Conservation (phyloP, 2,797 vertebrate genomes). For the Acanthurus lineatus region DNA sequence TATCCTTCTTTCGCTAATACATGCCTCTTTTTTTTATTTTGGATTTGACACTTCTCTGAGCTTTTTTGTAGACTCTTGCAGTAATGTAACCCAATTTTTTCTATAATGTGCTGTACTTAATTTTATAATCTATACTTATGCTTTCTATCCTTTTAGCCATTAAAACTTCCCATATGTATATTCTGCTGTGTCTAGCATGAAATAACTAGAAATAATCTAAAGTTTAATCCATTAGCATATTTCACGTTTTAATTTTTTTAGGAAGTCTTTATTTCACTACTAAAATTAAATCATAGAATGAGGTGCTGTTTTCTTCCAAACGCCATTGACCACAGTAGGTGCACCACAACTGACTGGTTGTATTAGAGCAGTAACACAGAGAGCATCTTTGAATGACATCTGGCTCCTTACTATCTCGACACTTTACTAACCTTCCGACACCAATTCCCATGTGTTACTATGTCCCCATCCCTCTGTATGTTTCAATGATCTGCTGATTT, state of each 20-base stretch:
- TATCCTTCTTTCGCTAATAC: slow-evolving; percentile 56
- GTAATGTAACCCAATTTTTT: not conserved
- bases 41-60: not conserved
- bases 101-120: not conserved
- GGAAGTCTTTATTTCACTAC: not conserved
- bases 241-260: not conserved
- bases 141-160: not conserved
- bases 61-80: not conserved
- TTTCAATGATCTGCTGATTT: not conserved
- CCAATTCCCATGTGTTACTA: not conserved
- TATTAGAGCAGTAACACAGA: slow-evolving; percentile 38
- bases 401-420: slow-evolving; percentile 44
- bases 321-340: not conserved
- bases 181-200: not conserved
- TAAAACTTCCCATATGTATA: not conserved
- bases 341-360: slow-evolving; percentile 21
- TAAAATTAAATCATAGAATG: slow-evolving; percentile 1
- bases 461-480: not conserved
- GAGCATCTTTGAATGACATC: slow-evolving; percentile 40
- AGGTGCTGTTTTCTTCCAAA: not conserved
- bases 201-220: not conserved
- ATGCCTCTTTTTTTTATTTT: slow-evolving; percentile 40
- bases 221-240: not conserved
- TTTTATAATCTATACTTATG: not conserved
- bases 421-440: slow-evolving; percentile 22